Base-by-base conservation (phyloP, 2,113 vertebrate genomes). In the Atractosteus spatula region DNA sequence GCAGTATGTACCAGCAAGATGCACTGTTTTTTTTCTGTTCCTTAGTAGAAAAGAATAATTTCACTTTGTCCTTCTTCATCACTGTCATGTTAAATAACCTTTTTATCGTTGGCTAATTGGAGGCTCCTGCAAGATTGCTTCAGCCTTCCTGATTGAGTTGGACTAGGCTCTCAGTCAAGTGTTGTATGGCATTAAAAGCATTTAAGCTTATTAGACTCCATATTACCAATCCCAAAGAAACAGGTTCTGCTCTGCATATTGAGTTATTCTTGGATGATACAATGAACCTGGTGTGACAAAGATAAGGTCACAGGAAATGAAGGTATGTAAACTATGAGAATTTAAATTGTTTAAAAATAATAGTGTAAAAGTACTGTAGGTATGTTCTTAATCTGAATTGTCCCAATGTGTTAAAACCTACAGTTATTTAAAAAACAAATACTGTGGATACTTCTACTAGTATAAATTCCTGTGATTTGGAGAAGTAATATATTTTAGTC, bases 131-230 rank as follows among this genome's bases (percentile, higher is more conserved):
- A 44, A 54, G 42, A 74, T 69, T 62, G 62, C 54, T 63, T 43
- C 47, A 64, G 47, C 69, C 62, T 41, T n/a, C 74, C 69, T 74
- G 57, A 74, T 78, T 79, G 74, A 54, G 47, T 66, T 41, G 42
- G 70, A 79, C 70, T 71, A 76, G 74, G 73, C 44, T 55, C 55
- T 66, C 66, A 80, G 54, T 78, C 66, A 68, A 56, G 41, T 71
- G 67, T 70, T 76, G 65, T 41, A 54, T 54, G 70, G 51, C 71
- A 63, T 73, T 55, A 72, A 13, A 65, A 70, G 29, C 61, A 47
- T 72, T 69, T 73, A 72, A 78, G 76, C 63, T 7, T 54, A 59
- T 65, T 66, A 71, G n/a, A 41, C n/a, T 59, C 61, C 13, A 41
- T 67, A 47, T 67, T 59, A 62, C 14, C 45, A 71, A 11, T 55